Evolutionary conservation across 1,140 invertebrate species (phyloP).

Genomic region (Drosophila pseudoobscura): DNA sequence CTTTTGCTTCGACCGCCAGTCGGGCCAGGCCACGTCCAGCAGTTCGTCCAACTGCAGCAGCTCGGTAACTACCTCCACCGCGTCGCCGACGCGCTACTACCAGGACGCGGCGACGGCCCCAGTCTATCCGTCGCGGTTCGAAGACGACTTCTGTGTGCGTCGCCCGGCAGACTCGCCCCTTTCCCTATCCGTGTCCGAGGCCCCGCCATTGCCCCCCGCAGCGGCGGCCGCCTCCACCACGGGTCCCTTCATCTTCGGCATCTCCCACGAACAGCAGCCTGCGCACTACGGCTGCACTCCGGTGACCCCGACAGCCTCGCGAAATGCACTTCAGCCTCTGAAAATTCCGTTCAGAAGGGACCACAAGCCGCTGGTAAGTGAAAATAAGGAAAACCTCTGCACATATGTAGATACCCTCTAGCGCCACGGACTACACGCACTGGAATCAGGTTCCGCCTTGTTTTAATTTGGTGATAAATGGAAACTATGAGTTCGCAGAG

Average conservation of each 20-base stretch:
- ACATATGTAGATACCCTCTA: no score
- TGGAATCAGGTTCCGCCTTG: no score
- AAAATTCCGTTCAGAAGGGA: conserved; percentile 1
- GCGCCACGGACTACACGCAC: no score
- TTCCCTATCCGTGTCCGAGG: neutral
- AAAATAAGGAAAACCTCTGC: no score
- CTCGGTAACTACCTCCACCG: conserved; percentile 34
- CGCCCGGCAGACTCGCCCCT: conserved; percentile 14
- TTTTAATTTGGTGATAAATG: no score
- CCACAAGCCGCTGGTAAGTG: conserved; percentile 29
- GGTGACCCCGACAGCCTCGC: conserved; percentile 7
- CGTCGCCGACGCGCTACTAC: conserved; percentile 46
- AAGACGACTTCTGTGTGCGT: conserved; percentile 75
- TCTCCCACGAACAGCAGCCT: conserved; percentile 61
- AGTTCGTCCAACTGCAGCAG: conserved; percentile 62
- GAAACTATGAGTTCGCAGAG: no score
- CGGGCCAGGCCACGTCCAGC: conserved; percentile 21
- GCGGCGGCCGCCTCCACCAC: neutral
- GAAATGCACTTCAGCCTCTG: neutral
- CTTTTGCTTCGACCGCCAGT: conserved; percentile 54
- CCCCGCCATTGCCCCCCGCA: neutral
- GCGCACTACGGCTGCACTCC: conserved; percentile 53
- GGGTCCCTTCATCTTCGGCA: conserved; percentile 76
- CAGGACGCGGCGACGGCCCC: conserved; percentile 28
- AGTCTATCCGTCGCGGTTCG: conserved; percentile 62